A percentile compares a stretch with the other conserved stretches of the same genome.
These are phyloP conservation scores for Semnopithecus entellus DNA, from an alignment of 2,113 vertebrate species.

Conservation along the genomic window DNA sequence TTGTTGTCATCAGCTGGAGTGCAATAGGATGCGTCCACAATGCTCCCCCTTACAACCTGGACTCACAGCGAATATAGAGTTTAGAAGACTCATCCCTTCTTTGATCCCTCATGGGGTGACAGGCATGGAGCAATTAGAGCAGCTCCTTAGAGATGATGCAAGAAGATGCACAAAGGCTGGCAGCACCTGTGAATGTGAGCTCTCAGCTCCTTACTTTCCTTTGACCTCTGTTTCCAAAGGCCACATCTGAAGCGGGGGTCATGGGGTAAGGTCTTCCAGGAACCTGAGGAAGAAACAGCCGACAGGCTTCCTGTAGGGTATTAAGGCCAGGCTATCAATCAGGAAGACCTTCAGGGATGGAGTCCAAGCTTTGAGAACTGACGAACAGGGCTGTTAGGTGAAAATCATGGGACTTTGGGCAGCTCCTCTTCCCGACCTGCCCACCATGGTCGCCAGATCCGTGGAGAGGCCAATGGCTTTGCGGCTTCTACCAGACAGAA, in stretches of 20 bases:
- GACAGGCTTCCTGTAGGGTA: rapidly evolving
- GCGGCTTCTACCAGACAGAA: too few species aligned
- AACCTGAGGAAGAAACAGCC: neutral
- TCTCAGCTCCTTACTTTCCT: neutral
- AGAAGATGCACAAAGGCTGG: neutral
- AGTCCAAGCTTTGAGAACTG: neutral
- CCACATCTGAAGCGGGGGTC: neutral
- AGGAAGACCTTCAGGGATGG: neutral
- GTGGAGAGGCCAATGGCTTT: neutral
- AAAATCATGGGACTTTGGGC: too few species aligned
- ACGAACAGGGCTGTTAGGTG: rapidly evolving
- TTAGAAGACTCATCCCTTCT: neutral
- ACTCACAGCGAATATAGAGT: neutral
- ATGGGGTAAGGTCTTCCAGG: neutral
- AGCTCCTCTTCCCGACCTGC: too few species aligned
- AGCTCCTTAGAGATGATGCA: neutral
- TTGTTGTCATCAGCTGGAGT: neutral
- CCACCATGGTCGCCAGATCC: rapidly evolving
- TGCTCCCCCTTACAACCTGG: neutral
- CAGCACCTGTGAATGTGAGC: neutral
- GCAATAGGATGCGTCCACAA: rapidly evolving
- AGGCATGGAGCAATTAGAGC: neutral
- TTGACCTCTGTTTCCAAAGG: neutral
- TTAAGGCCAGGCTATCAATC: too few species aligned
- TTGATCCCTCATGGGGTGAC: neutral